These are phyloP conservation scores for Pedetes capensis DNA, from an alignment of 2,113 vertebrate species.

Conservation along the genomic window DNA sequence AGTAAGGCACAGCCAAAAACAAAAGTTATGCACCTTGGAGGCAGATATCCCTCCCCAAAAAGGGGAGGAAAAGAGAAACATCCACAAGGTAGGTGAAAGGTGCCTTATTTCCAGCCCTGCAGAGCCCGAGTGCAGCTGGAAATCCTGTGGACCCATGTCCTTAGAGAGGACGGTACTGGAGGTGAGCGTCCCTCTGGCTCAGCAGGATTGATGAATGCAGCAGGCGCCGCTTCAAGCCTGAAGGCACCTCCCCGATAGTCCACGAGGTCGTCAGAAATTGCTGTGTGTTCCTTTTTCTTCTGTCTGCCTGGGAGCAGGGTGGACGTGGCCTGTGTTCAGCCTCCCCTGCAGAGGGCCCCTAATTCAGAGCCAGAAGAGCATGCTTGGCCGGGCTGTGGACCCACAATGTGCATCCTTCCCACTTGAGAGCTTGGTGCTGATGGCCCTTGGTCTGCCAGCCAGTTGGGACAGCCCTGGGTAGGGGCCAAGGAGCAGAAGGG, in stretches of 20 bases:
- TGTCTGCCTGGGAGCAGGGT: too few species aligned
- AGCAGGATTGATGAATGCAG: background rate
- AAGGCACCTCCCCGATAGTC: accelerated
- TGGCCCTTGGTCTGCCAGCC: too few species aligned
- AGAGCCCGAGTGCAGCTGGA: background rate
- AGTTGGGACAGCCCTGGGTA: too few species aligned
- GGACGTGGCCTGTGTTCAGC: background rate
- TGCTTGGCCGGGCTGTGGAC: too few species aligned
- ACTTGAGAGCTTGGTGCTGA: too few species aligned
- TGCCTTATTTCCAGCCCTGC: background rate
- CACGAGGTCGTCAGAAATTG: background rate
- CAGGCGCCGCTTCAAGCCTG: accelerated
- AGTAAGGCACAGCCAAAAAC: background rate
- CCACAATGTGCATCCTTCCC: too few species aligned
- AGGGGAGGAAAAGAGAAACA: accelerated
- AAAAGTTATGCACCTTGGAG: background rate
- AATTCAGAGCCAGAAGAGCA: too few species aligned
- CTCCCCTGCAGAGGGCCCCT: too few species aligned
- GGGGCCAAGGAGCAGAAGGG: too few species aligned
- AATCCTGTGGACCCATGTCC: background rate
- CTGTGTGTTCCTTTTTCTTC: background rate
- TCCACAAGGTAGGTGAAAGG: background rate
- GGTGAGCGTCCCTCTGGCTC: accelerated
- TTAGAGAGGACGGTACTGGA: accelerated
- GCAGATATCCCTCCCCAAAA: too few species aligned